Evolutionary conservation across 2,888 invertebrate genomes (phyloP), one percentile per base, ranked within the genome.

Genomic region (Andrena chrysosceles): DNA sequence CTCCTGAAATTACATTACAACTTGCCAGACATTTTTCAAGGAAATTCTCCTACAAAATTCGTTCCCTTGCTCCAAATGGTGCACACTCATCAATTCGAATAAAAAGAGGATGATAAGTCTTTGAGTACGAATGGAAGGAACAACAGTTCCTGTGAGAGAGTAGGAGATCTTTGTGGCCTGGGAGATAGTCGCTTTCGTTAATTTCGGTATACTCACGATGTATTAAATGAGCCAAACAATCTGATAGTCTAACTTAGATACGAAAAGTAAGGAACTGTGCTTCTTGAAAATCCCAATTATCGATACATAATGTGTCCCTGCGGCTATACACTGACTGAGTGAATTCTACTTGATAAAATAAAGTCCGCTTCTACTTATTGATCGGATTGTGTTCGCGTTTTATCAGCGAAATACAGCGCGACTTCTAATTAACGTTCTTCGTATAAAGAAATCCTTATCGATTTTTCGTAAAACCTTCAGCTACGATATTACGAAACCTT

Each of bases 361-460:
- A 85, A 86, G 83, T 78, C 79, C 59, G 62, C 67, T 72, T 85
- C 77, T 70, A 86, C 77, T 89, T 89, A 89, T 89, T 87, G 88
- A 89, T 89, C 88, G 86, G 69, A 83, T 83, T 78, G 73, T 77
- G 63, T 52, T 68, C 59, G 77, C 62, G 56, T 82, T 74, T 82
- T 80, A 82, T 86, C 74, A 71, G 52, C 76, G 72, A 78, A 77
- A 77, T 73, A 54, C 52, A 75, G 8, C 31, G 48, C 56, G 54
- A 52, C 26, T 59, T 73, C 6, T 52, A 77, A 74, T 74, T 64
- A 62, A 13, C 20, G 52, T 33, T 48, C 10, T 64, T 49, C 62
- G 2, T 6, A 10, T 35, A 29, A 56, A 62, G 62, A n/a, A 5
- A 71, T 20, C 20, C 3, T 10, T 2, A 23, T 54, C 5, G 8